A percentile compares a stretch with the other conserved stretches of the same genome.
These are phyloP conservation scores for Formicarius rufipectus DNA, from an alignment of 2,113 vertebrate species.

Conservation along the genomic window DNA sequence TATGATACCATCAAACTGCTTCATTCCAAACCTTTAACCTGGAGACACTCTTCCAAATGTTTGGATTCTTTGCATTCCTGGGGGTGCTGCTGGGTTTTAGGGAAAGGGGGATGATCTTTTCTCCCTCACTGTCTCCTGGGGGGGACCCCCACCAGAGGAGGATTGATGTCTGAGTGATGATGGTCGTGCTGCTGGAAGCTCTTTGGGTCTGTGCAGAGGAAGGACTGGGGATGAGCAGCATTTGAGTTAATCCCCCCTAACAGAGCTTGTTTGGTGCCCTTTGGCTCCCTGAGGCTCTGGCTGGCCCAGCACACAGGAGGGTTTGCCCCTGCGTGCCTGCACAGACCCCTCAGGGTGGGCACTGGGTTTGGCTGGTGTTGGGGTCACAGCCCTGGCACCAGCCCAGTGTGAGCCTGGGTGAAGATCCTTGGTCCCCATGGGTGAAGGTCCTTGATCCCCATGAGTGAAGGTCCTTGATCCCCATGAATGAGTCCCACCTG, in stretches of 20 bases:
- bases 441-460: too few species aligned
- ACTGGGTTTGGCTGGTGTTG: not conserved
- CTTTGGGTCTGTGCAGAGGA: not conserved
- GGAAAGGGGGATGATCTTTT: not conserved
- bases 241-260: not conserved
- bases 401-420: too few species aligned
- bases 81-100: not conserved
- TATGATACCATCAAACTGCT: not conserved
- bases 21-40: conserved; percentile 16
- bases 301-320: not conserved
- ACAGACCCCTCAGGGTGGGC: not conserved
- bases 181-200: not conserved
- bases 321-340: not conserved
- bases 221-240: not conserved
- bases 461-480: too few species aligned
- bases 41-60: not conserved
- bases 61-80: not conserved
- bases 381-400: not conserved
- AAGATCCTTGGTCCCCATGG: too few species aligned
- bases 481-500: not conserved
- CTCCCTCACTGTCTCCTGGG: not conserved
- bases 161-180: not conserved
- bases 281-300: not conserved
- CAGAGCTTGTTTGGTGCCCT: not conserved
- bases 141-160: not conserved